Evolutionary conservation across 2,888 invertebrate species (phyloP).

Genomic region (Digitonthophagus gazella): DNA sequence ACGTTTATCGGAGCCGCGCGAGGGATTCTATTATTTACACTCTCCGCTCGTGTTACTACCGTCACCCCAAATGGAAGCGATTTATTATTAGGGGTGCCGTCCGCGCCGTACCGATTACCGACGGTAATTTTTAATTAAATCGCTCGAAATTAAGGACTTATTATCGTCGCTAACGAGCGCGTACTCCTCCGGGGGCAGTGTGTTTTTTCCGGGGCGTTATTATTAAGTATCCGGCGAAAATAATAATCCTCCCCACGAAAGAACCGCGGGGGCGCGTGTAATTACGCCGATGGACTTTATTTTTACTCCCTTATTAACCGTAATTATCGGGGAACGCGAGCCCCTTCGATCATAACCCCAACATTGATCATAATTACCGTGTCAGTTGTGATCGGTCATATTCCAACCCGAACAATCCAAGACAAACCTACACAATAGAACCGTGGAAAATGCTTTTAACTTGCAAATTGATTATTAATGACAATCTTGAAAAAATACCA

Average conservation of each 20-base stretch:
- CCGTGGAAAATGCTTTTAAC: no score
- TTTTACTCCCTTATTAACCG: background rate
- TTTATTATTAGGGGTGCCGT: conserved; percentile 41
- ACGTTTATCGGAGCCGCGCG: conserved; percentile 47
- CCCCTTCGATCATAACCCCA: background rate
- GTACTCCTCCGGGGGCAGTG: background rate
- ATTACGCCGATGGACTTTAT: background rate
- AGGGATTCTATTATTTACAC: conserved; percentile 47
- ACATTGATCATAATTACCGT: background rate
- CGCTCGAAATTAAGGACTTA: conserved; percentile 28
- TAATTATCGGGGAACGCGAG: background rate
- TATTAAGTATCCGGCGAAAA: background rate
- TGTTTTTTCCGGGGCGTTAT: background rate
- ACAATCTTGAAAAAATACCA: no score
- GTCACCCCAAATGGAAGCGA: conserved; percentile 45
- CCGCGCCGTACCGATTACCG: no score
- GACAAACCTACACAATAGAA: no score
- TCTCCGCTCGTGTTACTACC: conserved; percentile 33
- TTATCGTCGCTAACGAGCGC: background rate
- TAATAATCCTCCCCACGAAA: background rate
- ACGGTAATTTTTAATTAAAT: conserved; percentile 43
- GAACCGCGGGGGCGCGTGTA: background rate
- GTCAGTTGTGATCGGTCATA: no score
- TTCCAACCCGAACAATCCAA: no score
- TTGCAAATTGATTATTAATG: no score